phyloP scores from a whole-genome alignment of 2,797 vertebrate genomes.

The Crocidura indochinensis region DNA sequence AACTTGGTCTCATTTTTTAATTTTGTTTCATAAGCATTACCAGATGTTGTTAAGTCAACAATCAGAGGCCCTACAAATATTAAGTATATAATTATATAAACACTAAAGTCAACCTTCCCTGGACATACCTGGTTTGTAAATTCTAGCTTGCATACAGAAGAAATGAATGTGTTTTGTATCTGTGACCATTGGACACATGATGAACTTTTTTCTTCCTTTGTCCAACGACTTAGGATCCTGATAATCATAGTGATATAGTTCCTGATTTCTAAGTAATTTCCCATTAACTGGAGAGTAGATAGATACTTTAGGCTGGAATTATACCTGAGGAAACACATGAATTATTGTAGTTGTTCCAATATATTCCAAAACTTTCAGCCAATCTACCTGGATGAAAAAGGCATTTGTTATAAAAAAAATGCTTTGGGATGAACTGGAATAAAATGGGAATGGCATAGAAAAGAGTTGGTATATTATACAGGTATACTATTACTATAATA shows the following conservation, averaged over 20 bases:
- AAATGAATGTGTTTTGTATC: slow-evolving; percentile 89
- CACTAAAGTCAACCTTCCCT: fast-evolving
- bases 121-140: slow-evolving; percentile 88
- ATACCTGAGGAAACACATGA: slow-evolving; percentile 86
- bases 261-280: slow-evolving; percentile 88
- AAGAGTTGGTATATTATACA: not conserved
- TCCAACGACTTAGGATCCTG: slow-evolving; percentile 89
- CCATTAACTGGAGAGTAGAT: slow-evolving; percentile 88
- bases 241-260: slow-evolving; percentile 90
- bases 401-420: not conserved
- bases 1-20: not conserved
- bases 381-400: too few relatives aligned
- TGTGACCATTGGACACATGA: slow-evolving; percentile 82
- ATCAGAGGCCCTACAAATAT: not conserved
- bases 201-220: slow-evolving; percentile 79
- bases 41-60: too few relatives aligned
- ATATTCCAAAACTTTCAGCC: fast-evolving
- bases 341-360: too few relatives aligned
- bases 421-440: too few relatives aligned
- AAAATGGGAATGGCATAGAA: not conserved
- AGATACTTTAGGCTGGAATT: slow-evolving; percentile 89
- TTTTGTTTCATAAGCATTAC: not conserved
- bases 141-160: slow-evolving; percentile 86
- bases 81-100: not conserved
- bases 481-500: too few relatives aligned